phyloP scores from a whole-genome alignment of 2,888 invertebrate genomes.

The Amphipoea lucens region DNA sequence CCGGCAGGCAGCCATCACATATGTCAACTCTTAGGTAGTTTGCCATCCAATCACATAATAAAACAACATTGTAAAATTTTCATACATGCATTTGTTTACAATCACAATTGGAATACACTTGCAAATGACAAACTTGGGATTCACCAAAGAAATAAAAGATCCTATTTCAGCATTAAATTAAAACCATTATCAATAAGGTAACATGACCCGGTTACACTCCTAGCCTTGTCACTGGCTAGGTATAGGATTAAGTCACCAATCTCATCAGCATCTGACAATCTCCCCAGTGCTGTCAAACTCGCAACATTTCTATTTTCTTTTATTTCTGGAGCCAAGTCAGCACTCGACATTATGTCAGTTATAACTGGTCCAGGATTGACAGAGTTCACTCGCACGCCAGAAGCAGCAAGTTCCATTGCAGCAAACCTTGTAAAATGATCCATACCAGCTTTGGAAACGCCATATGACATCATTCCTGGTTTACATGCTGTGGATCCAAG shows the following conservation, averaged over 20 bases:
- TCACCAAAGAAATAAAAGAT: not conserved
- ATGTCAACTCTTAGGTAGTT: no score
- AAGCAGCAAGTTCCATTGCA: conserved; percentile 92
- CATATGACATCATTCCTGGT: conserved; percentile 84
- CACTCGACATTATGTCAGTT: conserved; percentile 86
- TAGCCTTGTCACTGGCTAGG: conserved; percentile 55
- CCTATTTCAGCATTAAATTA: conserved; percentile 8
- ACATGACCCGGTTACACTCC: conserved; percentile 33
- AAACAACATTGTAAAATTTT: not conserved
- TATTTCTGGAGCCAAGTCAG: not conserved
- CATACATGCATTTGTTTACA: not conserved
- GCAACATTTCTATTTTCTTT: not conserved
- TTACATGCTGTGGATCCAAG: conserved; percentile 83
- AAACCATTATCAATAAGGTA: conserved; percentile 33
- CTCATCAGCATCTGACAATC: conserved; percentile 38
- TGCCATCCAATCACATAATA: not conserved
- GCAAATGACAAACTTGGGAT: not conserved
- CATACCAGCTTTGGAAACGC: conserved; percentile 70
- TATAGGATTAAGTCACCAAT: conserved; percentile 63
- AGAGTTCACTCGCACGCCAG: conserved; percentile 92
- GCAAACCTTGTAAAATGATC: conserved; percentile 70
- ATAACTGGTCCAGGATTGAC: conserved; percentile 68
- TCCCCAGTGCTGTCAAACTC: conserved; percentile 12
- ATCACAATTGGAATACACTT: no score
- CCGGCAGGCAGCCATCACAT: no score